phyloP scores from a whole-genome alignment of 2,888 invertebrate genomes.

The Callimorpha dominula region DNA sequence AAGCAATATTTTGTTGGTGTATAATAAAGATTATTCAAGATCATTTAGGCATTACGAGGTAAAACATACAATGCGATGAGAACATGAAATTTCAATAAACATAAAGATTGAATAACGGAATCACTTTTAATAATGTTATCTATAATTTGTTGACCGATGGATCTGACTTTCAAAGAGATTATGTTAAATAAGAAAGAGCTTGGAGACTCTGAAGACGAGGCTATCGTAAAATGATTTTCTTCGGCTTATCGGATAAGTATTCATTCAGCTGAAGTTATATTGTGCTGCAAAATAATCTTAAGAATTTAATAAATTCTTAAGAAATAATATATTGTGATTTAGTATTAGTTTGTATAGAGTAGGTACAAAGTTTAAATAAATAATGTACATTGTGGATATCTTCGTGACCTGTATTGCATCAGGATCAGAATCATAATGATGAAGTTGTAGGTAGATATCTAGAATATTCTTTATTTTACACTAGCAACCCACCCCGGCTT shows the following conservation, averaged over 20 bases:
- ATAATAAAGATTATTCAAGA: too few species aligned
- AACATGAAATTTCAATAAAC: conserved; percentile 18
- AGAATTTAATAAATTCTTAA: too few species aligned
- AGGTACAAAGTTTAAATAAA: too few species aligned
- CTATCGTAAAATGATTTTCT: conserved; percentile 8
- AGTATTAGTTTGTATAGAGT: too few species aligned
- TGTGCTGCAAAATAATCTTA: not conserved
- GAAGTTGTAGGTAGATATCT: too few species aligned
- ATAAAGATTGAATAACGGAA: conserved; percentile 19
- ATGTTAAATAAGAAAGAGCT: conserved; percentile 11
- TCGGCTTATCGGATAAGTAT: conserved; percentile 12
- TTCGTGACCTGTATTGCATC: too few species aligned
- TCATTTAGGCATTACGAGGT: not conserved
- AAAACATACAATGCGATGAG: not conserved
- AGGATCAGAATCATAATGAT: too few species aligned
- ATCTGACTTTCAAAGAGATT: conserved; percentile 23
- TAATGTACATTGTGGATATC: too few species aligned
- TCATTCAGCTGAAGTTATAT: not conserved
- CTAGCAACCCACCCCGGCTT: too few species aligned
- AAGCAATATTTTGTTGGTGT: too few species aligned
- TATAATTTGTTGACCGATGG: conserved; percentile 20
- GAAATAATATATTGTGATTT: too few species aligned
- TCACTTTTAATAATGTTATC: conserved; percentile 21
- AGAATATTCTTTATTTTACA: too few species aligned
- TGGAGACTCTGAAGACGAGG: conserved; percentile 14